Percentiles rank a stretch among this genome's conserved stretches.
These are phyloP conservation scores for Athalia circularis DNA, from an alignment of 2,888 invertebrate species.

Conservation along the genomic window DNA sequence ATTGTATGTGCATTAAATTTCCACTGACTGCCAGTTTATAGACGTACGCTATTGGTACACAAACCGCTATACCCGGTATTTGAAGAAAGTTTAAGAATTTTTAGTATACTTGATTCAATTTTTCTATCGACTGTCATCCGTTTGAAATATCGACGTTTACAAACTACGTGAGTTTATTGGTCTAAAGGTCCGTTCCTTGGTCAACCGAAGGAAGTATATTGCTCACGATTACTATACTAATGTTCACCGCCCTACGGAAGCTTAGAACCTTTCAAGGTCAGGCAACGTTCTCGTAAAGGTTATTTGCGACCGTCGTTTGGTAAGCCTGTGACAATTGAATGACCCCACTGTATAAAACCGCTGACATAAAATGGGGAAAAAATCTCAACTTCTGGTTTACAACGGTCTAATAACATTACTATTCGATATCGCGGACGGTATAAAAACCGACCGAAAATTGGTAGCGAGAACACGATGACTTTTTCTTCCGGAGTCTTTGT, in stretches of 20 bases:
- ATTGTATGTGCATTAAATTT: conserved; percentile 17
- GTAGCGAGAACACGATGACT: conserved; percentile 12
- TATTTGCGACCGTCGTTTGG: neutral
- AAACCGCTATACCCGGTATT: neutral
- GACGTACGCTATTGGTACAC: neutral
- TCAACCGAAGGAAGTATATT: conserved; percentile 18
- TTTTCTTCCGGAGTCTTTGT: conserved; percentile 2
- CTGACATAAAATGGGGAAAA: no score
- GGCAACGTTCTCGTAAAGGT: neutral
- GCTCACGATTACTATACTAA: neutral
- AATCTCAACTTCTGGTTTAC: no score
- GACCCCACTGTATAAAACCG: no score
- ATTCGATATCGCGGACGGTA: no score
- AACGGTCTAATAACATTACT: no score
- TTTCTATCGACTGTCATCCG: conserved; percentile 1
- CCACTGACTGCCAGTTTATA: conserved; percentile 20
- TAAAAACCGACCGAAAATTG: neutral
- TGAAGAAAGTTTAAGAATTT: no score
- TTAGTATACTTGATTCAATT: conserved; percentile 6
- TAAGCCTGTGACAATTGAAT: no score
- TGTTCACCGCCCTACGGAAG: neutral
- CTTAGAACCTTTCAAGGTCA: neutral
- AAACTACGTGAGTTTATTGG: conserved; percentile 10
- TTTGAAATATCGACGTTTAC: conserved; percentile 19
- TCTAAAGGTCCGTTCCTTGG: neutral